Evolutionary conservation across 2,113 vertebrate genomes (phyloP).

Genomic region (Pseudolaguvia tuberculata): DNA sequence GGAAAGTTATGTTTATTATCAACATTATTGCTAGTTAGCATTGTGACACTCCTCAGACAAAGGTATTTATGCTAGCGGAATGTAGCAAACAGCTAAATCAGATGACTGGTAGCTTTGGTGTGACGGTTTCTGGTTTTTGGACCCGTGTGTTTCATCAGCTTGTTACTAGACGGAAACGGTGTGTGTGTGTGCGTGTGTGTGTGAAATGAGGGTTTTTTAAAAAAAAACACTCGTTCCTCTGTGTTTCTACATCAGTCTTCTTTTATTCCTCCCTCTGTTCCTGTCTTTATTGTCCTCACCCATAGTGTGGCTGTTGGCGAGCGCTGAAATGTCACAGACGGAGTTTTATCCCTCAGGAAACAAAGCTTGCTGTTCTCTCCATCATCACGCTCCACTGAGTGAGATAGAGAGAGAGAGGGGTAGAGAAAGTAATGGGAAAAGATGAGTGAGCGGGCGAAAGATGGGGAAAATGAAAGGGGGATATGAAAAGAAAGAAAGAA

Average conservation of each 20-base stretch:
- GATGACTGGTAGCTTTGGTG: background rate
- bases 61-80: background rate
- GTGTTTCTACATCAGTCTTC: background rate
- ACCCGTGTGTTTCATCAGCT: slow-evolving; percentile 24
- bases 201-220: background rate
- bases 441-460: background rate
- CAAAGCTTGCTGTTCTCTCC: background rate
- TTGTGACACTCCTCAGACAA: too few relatives aligned
- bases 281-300: background rate
- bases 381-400: background rate
- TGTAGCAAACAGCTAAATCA: too few relatives aligned
- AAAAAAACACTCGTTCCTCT: background rate
- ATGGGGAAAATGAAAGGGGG: background rate
- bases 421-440: background rate
- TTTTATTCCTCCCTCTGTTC: background rate
- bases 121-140: background rate
- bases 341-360: slow-evolving; percentile 29
- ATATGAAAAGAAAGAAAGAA: background rate
- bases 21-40: too few relatives aligned
- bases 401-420: background rate
- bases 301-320: slow-evolving; percentile 6
- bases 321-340: slow-evolving; percentile 29
- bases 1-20: too few relatives aligned
- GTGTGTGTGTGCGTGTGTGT: background rate
- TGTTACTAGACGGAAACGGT: slow-evolving; percentile 36